Conservation (phyloP, 2,797 vertebrate genomes). For the Channa striata region DNA sequence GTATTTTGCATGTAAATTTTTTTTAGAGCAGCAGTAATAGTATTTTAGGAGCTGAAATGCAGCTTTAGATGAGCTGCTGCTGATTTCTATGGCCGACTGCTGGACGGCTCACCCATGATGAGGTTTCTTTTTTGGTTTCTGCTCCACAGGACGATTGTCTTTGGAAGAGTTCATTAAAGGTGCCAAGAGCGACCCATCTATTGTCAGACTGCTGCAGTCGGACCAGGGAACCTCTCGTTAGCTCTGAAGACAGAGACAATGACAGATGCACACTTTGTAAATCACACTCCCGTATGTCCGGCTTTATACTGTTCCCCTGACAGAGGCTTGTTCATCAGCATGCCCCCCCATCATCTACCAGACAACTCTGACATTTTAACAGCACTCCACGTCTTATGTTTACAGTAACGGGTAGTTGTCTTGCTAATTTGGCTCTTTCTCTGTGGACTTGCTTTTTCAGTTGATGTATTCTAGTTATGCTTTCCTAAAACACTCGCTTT, state of each 20-base stretch:
- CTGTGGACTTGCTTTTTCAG: slow-evolving; percentile 59
- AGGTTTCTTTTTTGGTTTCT: slow-evolving; percentile 2
- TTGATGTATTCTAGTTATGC: slow-evolving; percentile 27
- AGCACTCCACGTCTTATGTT: slow-evolving; percentile 68
- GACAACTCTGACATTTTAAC: slow-evolving; percentile 31
- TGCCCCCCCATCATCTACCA: slow-evolving; percentile 11
- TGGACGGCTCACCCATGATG: slow-evolving; percentile 8
- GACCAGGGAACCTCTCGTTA: slow-evolving; percentile 93
- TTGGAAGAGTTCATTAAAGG: slow-evolving; percentile 99
- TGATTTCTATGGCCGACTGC: background rate
- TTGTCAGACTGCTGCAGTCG: slow-evolving; percentile 96
- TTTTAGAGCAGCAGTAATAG: background rate
- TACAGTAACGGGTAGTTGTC: slow-evolving; percentile 61
- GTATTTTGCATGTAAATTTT: background rate
- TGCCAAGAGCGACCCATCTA: slow-evolving; percentile 98
- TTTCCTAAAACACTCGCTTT: slow-evolving; percentile 37
- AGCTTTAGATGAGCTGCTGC: background rate
- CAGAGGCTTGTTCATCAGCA: slow-evolving; percentile 6
- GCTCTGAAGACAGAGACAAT: slow-evolving; percentile 83
- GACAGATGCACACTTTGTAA: background rate
- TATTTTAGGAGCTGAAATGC: background rate
- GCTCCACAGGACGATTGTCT: slow-evolving; percentile 91
- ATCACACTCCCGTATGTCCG: slow-evolving; percentile 31
- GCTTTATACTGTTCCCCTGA: slow-evolving; percentile 25
- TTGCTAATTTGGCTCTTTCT: slow-evolving; percentile 49